Evolutionary conservation across 2,113 vertebrate species (phyloP), one percentile per base, ranked within the genome.

Genomic region (Murina feae): DNA sequence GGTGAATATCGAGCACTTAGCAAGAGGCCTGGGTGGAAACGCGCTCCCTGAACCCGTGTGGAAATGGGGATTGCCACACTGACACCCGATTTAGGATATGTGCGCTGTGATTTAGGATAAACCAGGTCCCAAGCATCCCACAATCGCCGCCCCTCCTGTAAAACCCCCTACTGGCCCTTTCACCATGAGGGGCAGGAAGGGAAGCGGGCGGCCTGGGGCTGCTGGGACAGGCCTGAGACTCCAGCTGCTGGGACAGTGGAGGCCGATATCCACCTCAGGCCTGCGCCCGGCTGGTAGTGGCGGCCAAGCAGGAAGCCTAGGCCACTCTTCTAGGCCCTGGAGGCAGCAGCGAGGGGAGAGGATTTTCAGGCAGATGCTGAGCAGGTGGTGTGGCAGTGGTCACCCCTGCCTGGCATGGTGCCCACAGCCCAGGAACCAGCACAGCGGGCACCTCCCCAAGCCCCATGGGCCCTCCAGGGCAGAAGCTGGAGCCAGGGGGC

Each of bases 371-470:
- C 98, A 98, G 97, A 97, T 97, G 97, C 97, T 0, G 23, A 17
- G 3, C 76, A 86, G 96, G 96, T 95, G 44, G 23, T 0, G 14
- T 4, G 75, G 96, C 94, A 1, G 89, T 55, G 68, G 32, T 90
- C 14, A 39, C 53, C 91, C 71, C 0, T 0, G 12, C 76, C 30
- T 93, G 44, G 0, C 55, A 20, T 11, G 49, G 63, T 0, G 95
- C 86, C 4, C 90, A 10, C 14, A 94, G 94, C 92, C 95, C 96
- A 96, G 85, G 97, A 96, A 96, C 81, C 90, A 96, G 96, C 39
- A 18, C 90, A 88, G 92, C 81, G 0, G 9, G 91, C 91, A 44
- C 93, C 93, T 82, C 86, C 92, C 89, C 87, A 0, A 8, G 63
- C 66, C 44, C 35, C n/a, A 5, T 8, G 47, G 0, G 89, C 68